Conservation (phyloP, 2,113 vertebrate genomes). For the Halcyon malimbica region DNA sequence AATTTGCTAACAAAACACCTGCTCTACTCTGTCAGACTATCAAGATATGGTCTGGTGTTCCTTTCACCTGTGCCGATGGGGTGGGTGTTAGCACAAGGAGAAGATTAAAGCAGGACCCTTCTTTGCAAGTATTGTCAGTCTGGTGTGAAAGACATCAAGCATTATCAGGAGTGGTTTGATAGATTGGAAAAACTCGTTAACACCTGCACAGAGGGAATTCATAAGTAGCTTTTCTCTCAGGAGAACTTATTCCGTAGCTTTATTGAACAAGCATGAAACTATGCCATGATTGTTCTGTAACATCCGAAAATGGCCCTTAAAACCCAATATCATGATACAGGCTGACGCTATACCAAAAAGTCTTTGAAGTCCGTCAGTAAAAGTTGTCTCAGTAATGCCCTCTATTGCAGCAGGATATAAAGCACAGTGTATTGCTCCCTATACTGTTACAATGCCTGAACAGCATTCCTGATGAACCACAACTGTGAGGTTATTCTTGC, state of each 20-base stretch:
- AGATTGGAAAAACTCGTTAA: background rate
- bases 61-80: rapidly evolving
- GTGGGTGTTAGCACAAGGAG: background rate
- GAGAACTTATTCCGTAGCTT: background rate
- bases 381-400: background rate
- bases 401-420: background rate
- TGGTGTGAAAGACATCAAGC: background rate
- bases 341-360: background rate
- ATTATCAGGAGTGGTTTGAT: background rate
- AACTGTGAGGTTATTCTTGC: background rate
- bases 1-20: background rate
- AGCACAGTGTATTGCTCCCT: background rate
- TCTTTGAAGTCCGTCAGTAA: background rate
- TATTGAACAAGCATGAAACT: background rate
- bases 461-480: background rate
- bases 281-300: background rate
- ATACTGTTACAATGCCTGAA: background rate
- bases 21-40: background rate
- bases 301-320: background rate
- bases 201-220: background rate
- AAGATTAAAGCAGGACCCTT: background rate
- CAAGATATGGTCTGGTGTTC: rapidly evolving
- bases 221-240: background rate
- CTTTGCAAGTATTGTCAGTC: background rate
- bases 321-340: background rate